Evolutionary conservation across 2,888 invertebrate species (phyloP), one percentile per base, ranked within the genome.

Genomic region (Dryobotodes eremita): DNA sequence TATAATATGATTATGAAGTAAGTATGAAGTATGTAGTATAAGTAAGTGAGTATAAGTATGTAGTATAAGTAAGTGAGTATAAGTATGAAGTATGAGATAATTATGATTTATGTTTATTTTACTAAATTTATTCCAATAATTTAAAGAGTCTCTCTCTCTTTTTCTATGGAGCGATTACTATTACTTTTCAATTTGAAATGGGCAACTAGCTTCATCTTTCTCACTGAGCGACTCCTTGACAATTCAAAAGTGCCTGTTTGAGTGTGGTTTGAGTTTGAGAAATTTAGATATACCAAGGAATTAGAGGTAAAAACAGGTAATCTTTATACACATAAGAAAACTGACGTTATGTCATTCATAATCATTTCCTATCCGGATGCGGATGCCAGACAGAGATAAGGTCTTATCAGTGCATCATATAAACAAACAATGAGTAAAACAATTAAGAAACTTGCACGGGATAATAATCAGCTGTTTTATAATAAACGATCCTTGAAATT

Each of bases 401-500:
- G 2, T 55, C 53, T 61, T 36, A 79, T 80, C 66, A 36, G 3
- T 7, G 7, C 20, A 15, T 62, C 42, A 53, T 53, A 31, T 26
- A 71, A 78, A 62, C 53, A 65, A 74, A 66, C 57, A 48, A 4
- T 53, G n/a, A 23, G 13, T 55, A 69, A 31, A 11, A 62, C 11
- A 11, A 31, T 62, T 62, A 13, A 36, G 13, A 36, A 78, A 75
- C 64, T 69, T 46, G 42, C 81, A 64, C 31, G 64, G 66, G 0
- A 75, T 68, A 55, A 61, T 20, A 55, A 72, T 42, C 57, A 57
- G 65, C 59, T 53, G 8, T n/a, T n/a, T 36, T 7, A 31, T n/a
- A 36, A 71, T 31, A 72, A 46, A 46, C 46, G 46, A 69, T 42
- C 70, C 20, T 48, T 78, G 61, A 64, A 50, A 55, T 72, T n/a